Evolutionary conservation across 2,797 vertebrate genomes (phyloP), one percentile per base, ranked within the genome.

Genomic region (Danio aesculapii): DNA sequence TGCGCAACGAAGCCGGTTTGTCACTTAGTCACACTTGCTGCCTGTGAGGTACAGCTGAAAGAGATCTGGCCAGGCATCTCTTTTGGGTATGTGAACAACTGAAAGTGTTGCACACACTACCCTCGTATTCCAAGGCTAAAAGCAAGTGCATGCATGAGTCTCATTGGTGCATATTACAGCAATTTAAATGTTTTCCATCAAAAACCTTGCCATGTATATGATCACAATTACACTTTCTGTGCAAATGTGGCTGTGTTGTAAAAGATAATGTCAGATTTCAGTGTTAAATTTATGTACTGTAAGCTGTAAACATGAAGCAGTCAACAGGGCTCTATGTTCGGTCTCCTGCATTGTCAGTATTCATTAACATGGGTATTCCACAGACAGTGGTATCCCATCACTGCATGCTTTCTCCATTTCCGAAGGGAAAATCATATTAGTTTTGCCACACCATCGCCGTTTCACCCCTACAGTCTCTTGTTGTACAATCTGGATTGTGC

Each of bases 41-140:
- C 59, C 67, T 69, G 16, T 46, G 74, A 87, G 85, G 81, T 55
- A 85, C 82, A 72, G 13, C 88, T 85, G 86, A 84, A 88, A 86
- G 59, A 87, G 88, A 88, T 82, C 87, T 87, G 73, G 84, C 87
- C 52, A 83, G 82, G 86, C 88, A 74, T 90, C 88, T 86, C 91
- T 90, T 89, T 81, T 83, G 77, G 77, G 46, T 14, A 86, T 75
- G 76, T 53, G 47, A 62, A 81, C 74, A 88, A 87, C 81, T 85
- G 83, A 39, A 62, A 52, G 49, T 61, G 61, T 57, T 53, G 88
- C 10, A 21, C 57, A n/a, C 41, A 55, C 62, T 17, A 13, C 76
- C 66, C 30, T 79, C 50, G 68, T 83, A 63, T 78, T 73, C 57
- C 71, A 76, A 64, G 59, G 70, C 63, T 12, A 4, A 68, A 77